Percentiles rank a stretch among this genome's conserved stretches.
Evolutionary conservation across 1,140 invertebrate genomes (phyloP).

Genomic region (Aethina tumida): DNA sequence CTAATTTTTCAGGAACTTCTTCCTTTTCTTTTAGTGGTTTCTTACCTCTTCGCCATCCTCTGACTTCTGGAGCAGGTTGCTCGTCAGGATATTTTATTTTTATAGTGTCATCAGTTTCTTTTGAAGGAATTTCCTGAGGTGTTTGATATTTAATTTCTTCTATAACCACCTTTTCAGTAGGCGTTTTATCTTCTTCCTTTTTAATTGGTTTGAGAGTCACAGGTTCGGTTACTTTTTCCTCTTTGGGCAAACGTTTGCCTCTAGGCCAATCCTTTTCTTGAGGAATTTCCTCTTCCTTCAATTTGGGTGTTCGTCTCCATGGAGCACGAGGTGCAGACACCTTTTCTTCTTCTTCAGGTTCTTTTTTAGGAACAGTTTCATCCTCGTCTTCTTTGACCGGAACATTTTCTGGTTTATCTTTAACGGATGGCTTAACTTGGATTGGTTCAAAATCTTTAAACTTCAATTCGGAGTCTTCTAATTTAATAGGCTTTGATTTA

Average conservation of each 20-base stretch:
- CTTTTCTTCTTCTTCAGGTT: slow-evolving; percentile 21
- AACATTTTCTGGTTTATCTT: slow-evolving; percentile 22
- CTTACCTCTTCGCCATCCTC: slow-evolving; percentile 24
- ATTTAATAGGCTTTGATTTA: slow-evolving; percentile 25
- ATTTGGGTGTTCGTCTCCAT: slow-evolving; percentile 30
- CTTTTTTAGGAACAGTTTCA: slow-evolving; percentile 21
- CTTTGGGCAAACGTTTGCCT: slow-evolving; percentile 34
- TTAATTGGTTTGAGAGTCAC: slow-evolving; percentile 32
- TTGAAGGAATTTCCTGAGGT: slow-evolving; percentile 14
- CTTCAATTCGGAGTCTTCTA: slow-evolving; percentile 13
- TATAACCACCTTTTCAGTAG: slow-evolving; percentile 15
- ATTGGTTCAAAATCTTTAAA: slow-evolving; percentile 25
- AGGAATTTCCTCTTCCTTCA: slow-evolving; percentile 25
- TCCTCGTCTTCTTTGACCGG: slow-evolving; percentile 28
- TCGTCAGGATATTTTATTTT: slow-evolving; percentile 23
- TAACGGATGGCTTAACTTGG: slow-evolving; percentile 22
- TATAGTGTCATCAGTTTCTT: slow-evolving; percentile 25
- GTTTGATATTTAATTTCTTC: slow-evolving; percentile 18
- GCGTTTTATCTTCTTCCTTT: slow-evolving; percentile 28
- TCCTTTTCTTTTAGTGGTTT: slow-evolving; percentile 19
- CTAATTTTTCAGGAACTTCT: slow-evolving; percentile 12
- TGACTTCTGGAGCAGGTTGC: slow-evolving; percentile 20
- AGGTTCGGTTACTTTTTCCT: slow-evolving; percentile 34
- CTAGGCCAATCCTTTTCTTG: slow-evolving; percentile 37
- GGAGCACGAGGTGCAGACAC: slow-evolving; percentile 29